Base-by-base conservation (phyloP, 2,113 vertebrate species). In the Neodontobutis hainanensis region DNA sequence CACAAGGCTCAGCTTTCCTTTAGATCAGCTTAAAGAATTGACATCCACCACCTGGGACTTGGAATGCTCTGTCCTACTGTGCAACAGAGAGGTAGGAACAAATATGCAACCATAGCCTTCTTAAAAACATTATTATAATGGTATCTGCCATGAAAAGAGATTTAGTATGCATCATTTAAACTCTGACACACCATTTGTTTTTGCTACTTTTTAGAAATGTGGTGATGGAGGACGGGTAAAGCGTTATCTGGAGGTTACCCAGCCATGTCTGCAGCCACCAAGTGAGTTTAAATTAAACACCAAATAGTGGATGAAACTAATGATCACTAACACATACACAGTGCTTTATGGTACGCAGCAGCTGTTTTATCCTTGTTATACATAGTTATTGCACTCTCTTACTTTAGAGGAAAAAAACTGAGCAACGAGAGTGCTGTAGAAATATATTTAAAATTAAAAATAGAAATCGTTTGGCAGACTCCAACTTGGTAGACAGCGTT, bases 221-320 rank as follows among this genome's bases (percentile, higher is more conserved):
- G 77, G 42, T 14, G 12, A 72, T 40, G 90, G 76, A 65, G 82
- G 77, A 68, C 60, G 61, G 35, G 90, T 89, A 53, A 91, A 81
- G 81, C 86, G 70, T 53, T 85, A 68, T 36, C 64, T 92, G 73
- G 87, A 91, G 70, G 83, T 93, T 5, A 78, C 74, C 12, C 85
- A 79, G 58, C 65, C 86, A 1, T 80, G 69, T 74, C 55, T 67
- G 35, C 40, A 75, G 68, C 35, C 66, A 75, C 55, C 65, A 69
- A 73, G 93, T 94, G 82, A 93, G 93, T 91, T 82, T 61, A 73
- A 38, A 76, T 81, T 72, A 48, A 81, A 83, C 71, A 82, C 79
- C 76, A 82, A 78, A 68, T 58, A 50, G 32, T 70, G 44, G 4
- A 61, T 47, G 19, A 27, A 27, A 27, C 19, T 27, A 27, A 27